Conservation (phyloP, 2,113 vertebrate species). For the Apistogramma diplotaenia region DNA sequence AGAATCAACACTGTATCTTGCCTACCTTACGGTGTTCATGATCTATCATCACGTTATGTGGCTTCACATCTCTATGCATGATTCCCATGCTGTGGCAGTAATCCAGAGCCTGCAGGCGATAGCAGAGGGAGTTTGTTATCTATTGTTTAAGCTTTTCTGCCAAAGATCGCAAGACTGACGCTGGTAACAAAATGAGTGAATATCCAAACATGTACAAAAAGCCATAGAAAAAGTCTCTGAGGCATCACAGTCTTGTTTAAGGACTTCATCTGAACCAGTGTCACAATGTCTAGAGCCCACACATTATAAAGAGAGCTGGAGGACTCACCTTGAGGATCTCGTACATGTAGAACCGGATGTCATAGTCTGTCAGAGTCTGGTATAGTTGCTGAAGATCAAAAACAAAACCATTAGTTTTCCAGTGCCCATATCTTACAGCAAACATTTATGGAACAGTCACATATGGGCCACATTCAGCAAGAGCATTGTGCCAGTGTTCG, state of each 20-base stretch:
- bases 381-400: conserved; percentile 81
- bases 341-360: conserved; percentile 90
- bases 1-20: neutral
- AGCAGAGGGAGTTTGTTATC: neutral
- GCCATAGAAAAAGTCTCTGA: neutral
- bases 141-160: neutral
- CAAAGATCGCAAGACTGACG: neutral
- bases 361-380: conserved; percentile 86
- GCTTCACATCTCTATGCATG: conserved; percentile 89
- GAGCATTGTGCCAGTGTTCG: conserved; percentile 38
- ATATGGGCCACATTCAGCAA: neutral
- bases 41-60: conserved; percentile 89
- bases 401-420: neutral
- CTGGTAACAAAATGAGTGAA: neutral
- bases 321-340: conserved; percentile 84
- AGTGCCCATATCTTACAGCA: neutral
- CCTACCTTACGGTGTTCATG: conserved; percentile 87
- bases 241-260: neutral
- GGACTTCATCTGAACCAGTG: neutral
- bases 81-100: conserved; percentile 88
- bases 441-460: neutral
- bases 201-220: too few relatives aligned
- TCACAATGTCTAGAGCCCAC: neutral
- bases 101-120: conserved; percentile 68
- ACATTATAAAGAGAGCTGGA: neutral